Conservation (phyloP, 1,140 invertebrate species). For the Bombus pyrosoma region DNA sequence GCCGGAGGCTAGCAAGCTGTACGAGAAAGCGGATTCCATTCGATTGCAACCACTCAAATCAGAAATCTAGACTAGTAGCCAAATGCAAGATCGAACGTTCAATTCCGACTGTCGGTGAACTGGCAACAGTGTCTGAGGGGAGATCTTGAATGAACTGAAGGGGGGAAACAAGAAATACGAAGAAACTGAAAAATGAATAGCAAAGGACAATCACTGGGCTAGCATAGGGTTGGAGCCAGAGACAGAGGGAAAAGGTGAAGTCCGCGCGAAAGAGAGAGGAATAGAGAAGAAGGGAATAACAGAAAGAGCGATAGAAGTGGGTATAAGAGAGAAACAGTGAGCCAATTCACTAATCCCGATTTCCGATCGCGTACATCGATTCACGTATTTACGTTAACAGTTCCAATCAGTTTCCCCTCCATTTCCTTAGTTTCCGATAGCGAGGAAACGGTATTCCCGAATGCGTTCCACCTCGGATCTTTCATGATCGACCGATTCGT, state of each 20-base stretch:
- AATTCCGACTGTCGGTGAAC: constrained; percentile 60
- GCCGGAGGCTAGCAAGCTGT: constrained; percentile 33
- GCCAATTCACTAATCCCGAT: constrained; percentile 75
- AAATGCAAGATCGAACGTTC: constrained; percentile 68
- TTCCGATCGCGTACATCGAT: constrained; percentile 70
- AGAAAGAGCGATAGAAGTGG: constrained; percentile 39
- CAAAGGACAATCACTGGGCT: constrained; percentile 8
- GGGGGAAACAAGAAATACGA: neutral
- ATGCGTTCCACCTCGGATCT: constrained; percentile 13
- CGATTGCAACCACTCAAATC: constrained; percentile 76
- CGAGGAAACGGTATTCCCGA: constrained; percentile 18
- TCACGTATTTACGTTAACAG: constrained; percentile 77
- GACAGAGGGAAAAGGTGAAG: constrained; percentile 38
- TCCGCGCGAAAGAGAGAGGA: neutral
- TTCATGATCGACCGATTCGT: constrained; percentile 24
- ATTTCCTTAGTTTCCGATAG: constrained; percentile 69
- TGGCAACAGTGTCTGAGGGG: constrained; percentile 48
- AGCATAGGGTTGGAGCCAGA: constrained; percentile 1
- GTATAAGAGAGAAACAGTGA: constrained; percentile 66
- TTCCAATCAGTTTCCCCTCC: constrained; percentile 74
- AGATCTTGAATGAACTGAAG: neutral
- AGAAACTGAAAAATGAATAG: constrained; percentile 14
- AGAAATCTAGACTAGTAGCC: constrained; percentile 67
- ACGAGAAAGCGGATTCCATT: constrained; percentile 62
- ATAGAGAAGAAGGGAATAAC: constrained; percentile 18